Percentiles rank a stretch among this genome's conserved stretches.
Conservation (phyloP, 2,888 invertebrate species). For the Andrena bicolor region DNA sequence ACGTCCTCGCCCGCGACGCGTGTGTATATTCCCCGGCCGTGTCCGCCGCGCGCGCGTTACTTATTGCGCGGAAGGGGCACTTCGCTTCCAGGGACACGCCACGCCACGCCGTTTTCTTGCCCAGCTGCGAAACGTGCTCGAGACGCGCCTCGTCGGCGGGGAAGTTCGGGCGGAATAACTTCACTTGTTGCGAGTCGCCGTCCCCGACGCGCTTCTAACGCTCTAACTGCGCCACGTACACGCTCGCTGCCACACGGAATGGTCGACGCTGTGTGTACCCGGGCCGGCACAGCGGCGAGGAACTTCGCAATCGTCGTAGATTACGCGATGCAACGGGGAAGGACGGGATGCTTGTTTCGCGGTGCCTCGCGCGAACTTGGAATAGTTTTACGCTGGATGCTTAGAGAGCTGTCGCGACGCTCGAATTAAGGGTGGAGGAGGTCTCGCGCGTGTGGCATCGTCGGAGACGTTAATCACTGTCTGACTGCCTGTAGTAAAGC, state of each 20-base stretch:
- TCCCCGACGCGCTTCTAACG: slow-evolving; percentile 7
- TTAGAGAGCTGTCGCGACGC: background rate
- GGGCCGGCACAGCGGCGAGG: background rate
- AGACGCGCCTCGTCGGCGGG: background rate
- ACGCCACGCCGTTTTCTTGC: slow-evolving; percentile 9
- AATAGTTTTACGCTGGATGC: background rate
- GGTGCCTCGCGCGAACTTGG: slow-evolving; percentile 1
- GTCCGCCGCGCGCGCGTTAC: slow-evolving; percentile 31
- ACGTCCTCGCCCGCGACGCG: slow-evolving; percentile 23
- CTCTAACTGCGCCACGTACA: background rate
- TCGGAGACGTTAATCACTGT: too few relatives aligned
- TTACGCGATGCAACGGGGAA: background rate
- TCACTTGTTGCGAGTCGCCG: slow-evolving; percentile 34
- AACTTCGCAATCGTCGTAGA: slow-evolving; percentile 6
- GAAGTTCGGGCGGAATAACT: slow-evolving; percentile 16
- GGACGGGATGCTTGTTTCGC: background rate
- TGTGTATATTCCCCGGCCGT: slow-evolving; percentile 42
- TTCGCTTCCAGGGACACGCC: slow-evolving; percentile 5
- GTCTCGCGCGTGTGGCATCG: background rate
- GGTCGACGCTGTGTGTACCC: background rate
- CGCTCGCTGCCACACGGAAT: background rate
- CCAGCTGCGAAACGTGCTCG: background rate
- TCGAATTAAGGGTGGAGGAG: background rate
- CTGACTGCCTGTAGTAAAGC: too few relatives aligned
- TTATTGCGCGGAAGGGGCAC: slow-evolving; percentile 35